Conservation (phyloP, 2,113 vertebrate genomes). For the Aleadryas rufinucha region DNA sequence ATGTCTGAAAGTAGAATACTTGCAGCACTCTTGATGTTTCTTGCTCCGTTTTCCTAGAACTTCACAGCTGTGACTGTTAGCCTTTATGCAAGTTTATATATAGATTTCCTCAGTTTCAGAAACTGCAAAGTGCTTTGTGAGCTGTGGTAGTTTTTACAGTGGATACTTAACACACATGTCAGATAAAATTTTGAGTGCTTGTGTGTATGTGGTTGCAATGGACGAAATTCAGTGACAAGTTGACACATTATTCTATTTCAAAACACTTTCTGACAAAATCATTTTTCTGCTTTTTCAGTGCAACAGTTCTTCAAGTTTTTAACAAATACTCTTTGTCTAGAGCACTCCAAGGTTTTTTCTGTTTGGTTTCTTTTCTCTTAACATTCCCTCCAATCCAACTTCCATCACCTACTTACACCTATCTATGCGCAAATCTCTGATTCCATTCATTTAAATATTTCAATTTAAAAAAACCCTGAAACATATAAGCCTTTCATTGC, state of each 20-base stretch:
- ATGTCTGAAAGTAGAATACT: not conserved
- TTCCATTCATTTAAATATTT: not conserved
- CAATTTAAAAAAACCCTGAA: not conserved
- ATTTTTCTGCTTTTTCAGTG: not conserved
- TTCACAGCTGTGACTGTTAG: not conserved
- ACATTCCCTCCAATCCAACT: not conserved
- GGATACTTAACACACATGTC: not conserved
- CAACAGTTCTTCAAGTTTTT: not conserved
- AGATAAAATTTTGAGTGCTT: not conserved
- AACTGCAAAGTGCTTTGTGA: not conserved
- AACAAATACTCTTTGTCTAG: not conserved
- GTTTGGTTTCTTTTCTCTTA: not conserved
- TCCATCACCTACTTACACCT: not conserved
- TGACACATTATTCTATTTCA: not conserved
- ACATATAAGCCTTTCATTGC: not conserved
- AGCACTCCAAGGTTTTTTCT: not conserved
- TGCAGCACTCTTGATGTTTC: not conserved
- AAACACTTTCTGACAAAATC: not conserved
- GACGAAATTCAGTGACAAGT: not conserved
- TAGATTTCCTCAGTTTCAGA: not conserved
- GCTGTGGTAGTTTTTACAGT: not conserved
- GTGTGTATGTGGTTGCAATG: not conserved
- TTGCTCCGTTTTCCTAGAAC: not conserved
- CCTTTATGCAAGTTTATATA: not conserved
- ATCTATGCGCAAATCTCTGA: not conserved